These are phyloP conservation scores for Apolygus lucorum DNA, from an alignment of 1,140 invertebrate species.

Conservation along the genomic window DNA sequence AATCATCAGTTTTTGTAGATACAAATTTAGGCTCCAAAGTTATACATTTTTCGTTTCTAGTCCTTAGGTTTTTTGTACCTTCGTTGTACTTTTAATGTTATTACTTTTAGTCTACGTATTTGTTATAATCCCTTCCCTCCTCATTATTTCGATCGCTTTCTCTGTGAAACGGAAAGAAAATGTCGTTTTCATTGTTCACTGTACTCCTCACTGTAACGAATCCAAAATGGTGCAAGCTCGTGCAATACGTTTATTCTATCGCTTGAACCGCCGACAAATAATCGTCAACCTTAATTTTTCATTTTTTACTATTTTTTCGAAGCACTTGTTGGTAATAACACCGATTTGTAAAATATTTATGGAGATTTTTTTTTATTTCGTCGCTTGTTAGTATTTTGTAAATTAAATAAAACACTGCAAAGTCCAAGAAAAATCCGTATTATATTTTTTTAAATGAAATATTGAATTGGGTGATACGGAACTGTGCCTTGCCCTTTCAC, in stretches of 20 bases:
- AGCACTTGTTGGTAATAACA: conserved; percentile 3
- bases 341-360: background rate
- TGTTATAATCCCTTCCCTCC: background rate
- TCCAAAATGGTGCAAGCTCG: conserved; percentile 4
- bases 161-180: background rate
- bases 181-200: background rate
- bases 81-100: conserved; percentile 12
- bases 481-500: background rate
- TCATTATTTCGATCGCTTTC: background rate
- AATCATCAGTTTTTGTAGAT: background rate
- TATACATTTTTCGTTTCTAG: conserved; percentile 11
- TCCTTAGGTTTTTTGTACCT: conserved; percentile 12
- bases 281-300: background rate
- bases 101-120: conserved; percentile 12
- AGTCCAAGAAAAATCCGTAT: background rate
- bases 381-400: conserved; percentile 13
- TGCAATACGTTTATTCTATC: background rate
- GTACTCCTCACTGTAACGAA: background rate
- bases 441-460: background rate
- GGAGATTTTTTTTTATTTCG: background rate
- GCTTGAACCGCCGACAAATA: background rate
- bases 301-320: background rate
- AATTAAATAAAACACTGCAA: background rate
- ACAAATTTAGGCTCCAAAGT: background rate
- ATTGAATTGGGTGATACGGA: background rate